These are phyloP conservation scores for Myotis davidii DNA, from an alignment of 2,113 vertebrate species.

Conservation along the genomic window DNA sequence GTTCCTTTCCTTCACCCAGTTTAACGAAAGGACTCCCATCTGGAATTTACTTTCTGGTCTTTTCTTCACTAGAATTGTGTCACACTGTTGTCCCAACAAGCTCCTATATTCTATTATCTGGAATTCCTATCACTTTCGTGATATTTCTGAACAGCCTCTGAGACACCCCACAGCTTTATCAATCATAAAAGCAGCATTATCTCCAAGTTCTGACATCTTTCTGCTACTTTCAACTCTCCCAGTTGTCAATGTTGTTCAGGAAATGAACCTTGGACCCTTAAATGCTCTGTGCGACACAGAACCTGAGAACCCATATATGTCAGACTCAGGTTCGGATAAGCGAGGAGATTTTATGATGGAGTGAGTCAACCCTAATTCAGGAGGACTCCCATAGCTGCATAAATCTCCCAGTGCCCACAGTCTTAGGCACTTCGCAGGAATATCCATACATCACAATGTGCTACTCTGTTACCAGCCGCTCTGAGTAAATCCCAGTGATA, in stretches of 20 bases:
- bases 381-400: background rate
- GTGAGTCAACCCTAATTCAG: background rate
- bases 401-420: no score
- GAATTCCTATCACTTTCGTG: background rate
- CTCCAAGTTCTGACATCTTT: background rate
- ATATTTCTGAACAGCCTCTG: background rate
- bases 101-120: background rate
- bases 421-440: accelerated
- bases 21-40: background rate
- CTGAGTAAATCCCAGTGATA: background rate
- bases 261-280: background rate
- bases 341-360: no score
- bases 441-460: accelerated
- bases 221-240: slow-evolving; percentile 20
- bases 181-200: background rate
- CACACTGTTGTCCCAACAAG: background rate
- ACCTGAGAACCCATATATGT: background rate
- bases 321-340: background rate
- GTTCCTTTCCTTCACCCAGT: background rate
- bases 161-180: background rate
- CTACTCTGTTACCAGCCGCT: background rate
- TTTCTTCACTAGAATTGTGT: background rate
- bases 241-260: background rate
- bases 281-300: background rate
- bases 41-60: background rate